Conservation (phyloP, 1,140 invertebrate genomes). For the Goniozus legneri region DNA sequence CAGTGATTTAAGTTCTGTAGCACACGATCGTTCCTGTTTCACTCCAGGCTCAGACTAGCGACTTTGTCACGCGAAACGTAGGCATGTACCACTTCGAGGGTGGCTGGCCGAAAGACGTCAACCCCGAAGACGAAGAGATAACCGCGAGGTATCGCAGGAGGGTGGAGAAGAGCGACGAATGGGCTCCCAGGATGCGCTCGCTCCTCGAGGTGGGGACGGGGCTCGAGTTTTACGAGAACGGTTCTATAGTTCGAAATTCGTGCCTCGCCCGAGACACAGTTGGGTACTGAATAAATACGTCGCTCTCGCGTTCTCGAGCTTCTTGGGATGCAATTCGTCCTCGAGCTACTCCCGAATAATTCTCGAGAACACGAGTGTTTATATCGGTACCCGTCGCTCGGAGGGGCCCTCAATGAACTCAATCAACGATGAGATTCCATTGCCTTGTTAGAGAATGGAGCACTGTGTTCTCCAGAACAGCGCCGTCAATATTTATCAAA, state of each 20-base stretch:
- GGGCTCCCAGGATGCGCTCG: conserved; percentile 74
- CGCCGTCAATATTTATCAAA: conserved; percentile 84
- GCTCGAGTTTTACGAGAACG: conserved; percentile 8
- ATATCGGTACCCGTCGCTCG: no score
- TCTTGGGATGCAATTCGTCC: no score
- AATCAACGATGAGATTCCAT: conserved; percentile 9
- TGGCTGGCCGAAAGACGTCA: conserved; percentile 95
- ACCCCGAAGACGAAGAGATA: conserved; percentile 83
- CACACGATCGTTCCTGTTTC: no score
- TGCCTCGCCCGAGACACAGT: not conserved
- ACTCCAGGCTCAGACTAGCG: conserved; percentile 64
- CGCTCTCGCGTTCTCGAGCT: no score
- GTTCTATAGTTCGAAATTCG: not conserved
- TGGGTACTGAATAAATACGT: conserved; percentile 10
- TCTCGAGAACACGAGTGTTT: no score
- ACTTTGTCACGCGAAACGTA: conserved; percentile 69
- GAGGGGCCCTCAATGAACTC: no score
- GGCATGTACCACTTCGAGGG: conserved; percentile 92
- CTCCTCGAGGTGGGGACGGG: conserved; percentile 62
- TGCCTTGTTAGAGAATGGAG: conserved; percentile 68
- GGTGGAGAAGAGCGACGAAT: conserved; percentile 91
- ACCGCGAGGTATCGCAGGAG: conserved; percentile 82
- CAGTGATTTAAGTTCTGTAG: no score
- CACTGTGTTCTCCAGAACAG: conserved; percentile 85
- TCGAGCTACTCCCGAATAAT: no score